phyloP scores from a whole-genome alignment of 2,888 invertebrate genomes.

The Polymixis lichenea region DNA sequence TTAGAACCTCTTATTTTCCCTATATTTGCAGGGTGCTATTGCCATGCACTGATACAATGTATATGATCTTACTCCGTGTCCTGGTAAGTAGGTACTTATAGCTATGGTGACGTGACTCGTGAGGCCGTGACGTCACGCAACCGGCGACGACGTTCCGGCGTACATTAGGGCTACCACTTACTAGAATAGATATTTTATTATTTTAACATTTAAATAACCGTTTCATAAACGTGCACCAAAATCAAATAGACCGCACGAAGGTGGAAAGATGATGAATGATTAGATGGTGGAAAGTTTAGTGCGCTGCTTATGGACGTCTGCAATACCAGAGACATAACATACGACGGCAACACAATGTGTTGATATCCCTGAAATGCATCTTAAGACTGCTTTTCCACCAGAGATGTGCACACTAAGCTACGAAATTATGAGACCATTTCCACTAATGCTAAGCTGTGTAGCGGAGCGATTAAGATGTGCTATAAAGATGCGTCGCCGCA shows the following conservation, averaged over 20 bases:
- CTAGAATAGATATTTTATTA: background rate
- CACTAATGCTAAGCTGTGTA: no score
- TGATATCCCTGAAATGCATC: background rate
- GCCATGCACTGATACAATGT: background rate
- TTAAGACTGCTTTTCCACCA: no score
- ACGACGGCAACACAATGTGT: background rate
- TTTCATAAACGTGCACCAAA: no score
- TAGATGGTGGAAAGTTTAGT: no score
- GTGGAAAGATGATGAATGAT: no score
- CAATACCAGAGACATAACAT: background rate
- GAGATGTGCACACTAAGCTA: no score
- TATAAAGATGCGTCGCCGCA: no score
- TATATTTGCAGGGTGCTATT: no score
- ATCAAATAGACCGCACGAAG: no score
- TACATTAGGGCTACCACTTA: conserved; percentile 12
- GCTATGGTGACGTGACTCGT: conserved; percentile 11
- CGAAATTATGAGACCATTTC: no score
- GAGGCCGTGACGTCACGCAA: conserved; percentile 7
- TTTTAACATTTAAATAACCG: no score
- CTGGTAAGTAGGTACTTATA: background rate
- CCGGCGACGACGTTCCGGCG: conserved; percentile 10
- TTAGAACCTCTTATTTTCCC: background rate
- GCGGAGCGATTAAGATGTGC: no score
- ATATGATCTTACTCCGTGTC: background rate
- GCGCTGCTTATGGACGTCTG: background rate